These are phyloP conservation scores for Phymanthus crucifer DNA, from an alignment of 92 coral and sea anemone genomes.

Conservation along the genomic window DNA sequence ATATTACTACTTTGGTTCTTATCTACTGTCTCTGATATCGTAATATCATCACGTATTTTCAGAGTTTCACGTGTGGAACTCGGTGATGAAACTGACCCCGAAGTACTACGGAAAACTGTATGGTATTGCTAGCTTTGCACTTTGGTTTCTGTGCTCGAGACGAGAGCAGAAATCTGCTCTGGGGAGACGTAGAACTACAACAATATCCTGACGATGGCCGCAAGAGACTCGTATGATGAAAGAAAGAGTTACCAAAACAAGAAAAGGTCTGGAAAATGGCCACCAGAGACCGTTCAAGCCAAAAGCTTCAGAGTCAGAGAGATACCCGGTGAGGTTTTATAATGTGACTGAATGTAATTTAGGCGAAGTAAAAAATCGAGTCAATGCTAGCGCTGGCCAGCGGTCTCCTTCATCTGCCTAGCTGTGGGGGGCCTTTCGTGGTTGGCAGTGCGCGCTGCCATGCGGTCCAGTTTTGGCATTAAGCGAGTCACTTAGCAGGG, in stretches of 20 bases:
- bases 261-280: constrained; percentile 30
- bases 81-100: not conserved
- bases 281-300: constrained; percentile 48
- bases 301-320: constrained; percentile 47
- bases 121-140: constrained; percentile 42
- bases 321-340: constrained; percentile 46
- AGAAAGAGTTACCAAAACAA: constrained; percentile 40
- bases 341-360: too few relatives aligned
- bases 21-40: too few relatives aligned
- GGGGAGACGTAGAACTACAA: constrained; percentile 32
- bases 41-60: too few relatives aligned
- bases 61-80: too few relatives aligned
- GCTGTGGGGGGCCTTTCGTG: too few relatives aligned
- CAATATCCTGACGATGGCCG: not conserved
- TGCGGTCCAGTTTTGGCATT: too few relatives aligned
- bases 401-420: too few relatives aligned
- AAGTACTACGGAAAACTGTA: constrained; percentile 21
- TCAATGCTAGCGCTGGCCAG: too few relatives aligned
- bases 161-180: constrained; percentile 29
- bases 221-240: constrained; percentile 23
- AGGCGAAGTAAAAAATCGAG: too few relatives aligned
- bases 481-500: too few relatives aligned
- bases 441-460: too few relatives aligned
- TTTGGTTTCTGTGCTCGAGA: constrained; percentile 40
- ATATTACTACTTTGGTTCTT: too few relatives aligned